A percentile compares a stretch with the other conserved stretches of the same genome.
phyloP scores from a whole-genome alignment of 2,888 invertebrate genomes.

The Lagria hirta region DNA sequence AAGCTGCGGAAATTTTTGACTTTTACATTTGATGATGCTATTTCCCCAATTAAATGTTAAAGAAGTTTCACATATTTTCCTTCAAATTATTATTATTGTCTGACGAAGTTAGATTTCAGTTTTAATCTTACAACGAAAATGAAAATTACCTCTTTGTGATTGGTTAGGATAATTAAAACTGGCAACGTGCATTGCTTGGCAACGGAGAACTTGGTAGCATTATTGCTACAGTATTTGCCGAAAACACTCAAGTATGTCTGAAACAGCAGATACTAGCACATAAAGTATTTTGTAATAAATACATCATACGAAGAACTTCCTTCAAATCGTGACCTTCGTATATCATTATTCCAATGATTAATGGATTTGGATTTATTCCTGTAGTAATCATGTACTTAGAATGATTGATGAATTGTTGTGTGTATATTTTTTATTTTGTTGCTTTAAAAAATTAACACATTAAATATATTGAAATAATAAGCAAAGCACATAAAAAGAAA shows the following conservation, averaged over 20 bases:
- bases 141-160: constrained; percentile 10
- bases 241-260: neutral
- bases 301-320: constrained; percentile 19
- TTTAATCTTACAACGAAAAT: constrained; percentile 10
- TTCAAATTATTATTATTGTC: too few species aligned
- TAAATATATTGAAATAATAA: too few species aligned
- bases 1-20: constrained; percentile 17
- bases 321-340: constrained; percentile 35
- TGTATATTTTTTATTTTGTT: constrained; percentile 44
- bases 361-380: constrained; percentile 45
- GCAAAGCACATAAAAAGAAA: too few species aligned
- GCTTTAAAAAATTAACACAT: constrained; percentile 28
- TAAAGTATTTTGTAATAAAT: constrained; percentile 17
- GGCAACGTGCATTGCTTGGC: too few species aligned
- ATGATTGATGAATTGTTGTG: constrained; percentile 48
- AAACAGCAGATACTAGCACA: neutral
- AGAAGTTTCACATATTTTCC: constrained; percentile 20
- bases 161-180: constrained; percentile 3
- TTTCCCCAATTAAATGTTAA: constrained; percentile 16
- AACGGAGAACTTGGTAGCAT: too few species aligned
- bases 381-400: constrained; percentile 50
- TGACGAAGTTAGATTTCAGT: constrained; percentile 11
- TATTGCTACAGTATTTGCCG: too few species aligned
- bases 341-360: constrained; percentile 41
- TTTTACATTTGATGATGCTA: constrained; percentile 19